A percentile compares a stretch with the other conserved stretches of the same genome.
These are phyloP conservation scores for Callionymus lyra DNA, from an alignment of 2,113 vertebrate genomes.

Conservation along the genomic window DNA sequence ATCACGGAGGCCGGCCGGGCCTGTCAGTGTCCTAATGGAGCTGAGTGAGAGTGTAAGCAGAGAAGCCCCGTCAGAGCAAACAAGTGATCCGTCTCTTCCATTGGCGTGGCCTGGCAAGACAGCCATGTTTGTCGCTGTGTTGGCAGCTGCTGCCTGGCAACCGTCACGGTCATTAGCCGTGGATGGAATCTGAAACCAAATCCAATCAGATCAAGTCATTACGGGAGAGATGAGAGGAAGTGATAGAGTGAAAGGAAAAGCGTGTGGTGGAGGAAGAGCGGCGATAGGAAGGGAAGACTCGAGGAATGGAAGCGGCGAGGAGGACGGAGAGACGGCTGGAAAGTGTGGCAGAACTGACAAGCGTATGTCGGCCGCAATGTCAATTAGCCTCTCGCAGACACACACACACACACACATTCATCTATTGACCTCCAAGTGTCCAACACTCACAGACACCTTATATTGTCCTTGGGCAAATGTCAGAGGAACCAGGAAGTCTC, in stretches of 20 bases:
- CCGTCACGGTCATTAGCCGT: constrained; percentile 44
- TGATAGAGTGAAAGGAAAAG: constrained; percentile 18
- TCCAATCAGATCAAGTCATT: constrained; percentile 61
- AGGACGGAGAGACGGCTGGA: constrained; percentile 5
- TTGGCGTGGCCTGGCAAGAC: constrained; percentile 3
- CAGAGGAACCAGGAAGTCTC: too few relatives aligned
- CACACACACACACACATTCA: constrained; percentile 4
- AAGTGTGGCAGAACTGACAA: constrained; percentile 22
- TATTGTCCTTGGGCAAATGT: too few relatives aligned
- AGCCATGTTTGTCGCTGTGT: constrained; percentile 43
- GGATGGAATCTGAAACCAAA: constrained; percentile 50
- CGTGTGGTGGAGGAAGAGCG: not conserved
- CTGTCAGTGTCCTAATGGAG: constrained; percentile 26
- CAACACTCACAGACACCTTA: too few relatives aligned
- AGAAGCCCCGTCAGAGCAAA: constrained; percentile 22
- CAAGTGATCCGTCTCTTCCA: constrained; percentile 31
- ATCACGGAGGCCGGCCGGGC: constrained; percentile 11
- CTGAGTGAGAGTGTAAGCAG: constrained; percentile 25
- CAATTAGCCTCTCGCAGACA: constrained; percentile 23
- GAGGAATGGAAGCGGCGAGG: constrained; percentile 3
- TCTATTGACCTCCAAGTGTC: too few relatives aligned
- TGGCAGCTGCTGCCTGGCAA: constrained; percentile 46
- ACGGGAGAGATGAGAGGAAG: constrained; percentile 37
- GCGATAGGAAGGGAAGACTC: not conserved
- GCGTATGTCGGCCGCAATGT: constrained; percentile 33